These are phyloP conservation scores for Poecile atricapillus DNA, from an alignment of 2,113 vertebrate species.

Conservation along the genomic window DNA sequence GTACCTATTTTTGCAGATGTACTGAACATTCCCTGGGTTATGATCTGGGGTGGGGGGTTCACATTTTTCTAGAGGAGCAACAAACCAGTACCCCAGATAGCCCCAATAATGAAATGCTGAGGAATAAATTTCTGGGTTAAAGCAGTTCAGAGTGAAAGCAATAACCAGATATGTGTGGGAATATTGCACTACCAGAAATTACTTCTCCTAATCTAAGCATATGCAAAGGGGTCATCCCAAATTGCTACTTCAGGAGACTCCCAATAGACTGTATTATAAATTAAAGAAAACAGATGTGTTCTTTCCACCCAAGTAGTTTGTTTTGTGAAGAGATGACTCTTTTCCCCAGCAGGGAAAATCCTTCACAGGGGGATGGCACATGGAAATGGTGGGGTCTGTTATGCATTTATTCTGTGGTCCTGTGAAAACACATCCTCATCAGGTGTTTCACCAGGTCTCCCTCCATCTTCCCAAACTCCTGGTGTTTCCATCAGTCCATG, in stretches of 20 bases:
- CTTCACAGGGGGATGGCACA: neutral
- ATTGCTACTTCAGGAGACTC: neutral
- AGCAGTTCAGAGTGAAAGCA: neutral
- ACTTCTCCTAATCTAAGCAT: neutral
- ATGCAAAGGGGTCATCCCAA: neutral
- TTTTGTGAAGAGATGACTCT: neutral
- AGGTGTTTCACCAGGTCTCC: neutral
- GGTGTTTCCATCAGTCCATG: neutral
- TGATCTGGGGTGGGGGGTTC: neutral
- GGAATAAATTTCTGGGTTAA: neutral
- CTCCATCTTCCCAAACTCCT: neutral
- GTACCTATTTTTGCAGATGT: neutral
- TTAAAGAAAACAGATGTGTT: neutral
- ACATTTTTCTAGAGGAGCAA: neutral
- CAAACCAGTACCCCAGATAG: neutral
- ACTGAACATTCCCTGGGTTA: neutral
- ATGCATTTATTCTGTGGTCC: neutral
- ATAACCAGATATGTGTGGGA: neutral
- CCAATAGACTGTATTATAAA: neutral
- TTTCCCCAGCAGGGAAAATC: neutral
- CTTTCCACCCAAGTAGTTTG: neutral
- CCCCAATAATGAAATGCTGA: neutral
- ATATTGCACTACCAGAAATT: neutral
- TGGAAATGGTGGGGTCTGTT: fast-evolving
- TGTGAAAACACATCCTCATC: neutral